Evolutionary conservation across 2,888 invertebrate species (phyloP), one percentile per base, ranked within the genome.

Genomic region (Argyresthia goedartella): DNA sequence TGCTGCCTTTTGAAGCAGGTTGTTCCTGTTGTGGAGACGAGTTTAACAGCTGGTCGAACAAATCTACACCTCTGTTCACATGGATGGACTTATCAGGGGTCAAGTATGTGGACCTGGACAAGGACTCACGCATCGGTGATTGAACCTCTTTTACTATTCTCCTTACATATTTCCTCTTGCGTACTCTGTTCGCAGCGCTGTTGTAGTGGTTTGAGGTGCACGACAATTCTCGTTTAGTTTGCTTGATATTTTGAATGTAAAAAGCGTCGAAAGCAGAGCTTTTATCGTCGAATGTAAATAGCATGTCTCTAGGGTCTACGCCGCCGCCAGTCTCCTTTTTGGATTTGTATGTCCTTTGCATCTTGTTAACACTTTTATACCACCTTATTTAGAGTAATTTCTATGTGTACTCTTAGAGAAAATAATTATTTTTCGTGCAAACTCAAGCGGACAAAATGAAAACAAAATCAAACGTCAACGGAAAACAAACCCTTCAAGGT

Each of bases 191-290:
- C 8, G 72, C 68, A 56, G 67, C 62, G 8, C 62, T 59, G 39
- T 62, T 65, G 16, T 62, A 64, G 43, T 67, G 64, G 54, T 69
- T 72, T 1, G 75, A 69, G 1, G 71, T 55, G 8, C 67, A 71
- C 51, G 82, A 81, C 51, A 77, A 57, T 60, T 84, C 84, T 44
- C 76, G 71, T 57, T 84, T 84, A 46, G 77, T 76, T 71, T 81
- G 80, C 59, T 85, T 86, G 50, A 86, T 74, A 63, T 84, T 86
- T 66, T 81, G 68, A 42, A 84, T 85, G 53, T 75, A 86, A 74
- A 74, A 85, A 11, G 81, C 84, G 57, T 85, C 76, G 54, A 85
- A 85, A 49, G 67, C 67, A 1, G 80, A 76, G 60, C 69, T 71
- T 60, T 75, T 81, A 44, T 73, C 73, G 54, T 81, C 78, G 54